A percentile compares a stretch with the other conserved stretches of the same genome.
These are phyloP conservation scores for Thamnaconus septentrionalis DNA, from an alignment of 2,113 vertebrate species.

Conservation along the genomic window DNA sequence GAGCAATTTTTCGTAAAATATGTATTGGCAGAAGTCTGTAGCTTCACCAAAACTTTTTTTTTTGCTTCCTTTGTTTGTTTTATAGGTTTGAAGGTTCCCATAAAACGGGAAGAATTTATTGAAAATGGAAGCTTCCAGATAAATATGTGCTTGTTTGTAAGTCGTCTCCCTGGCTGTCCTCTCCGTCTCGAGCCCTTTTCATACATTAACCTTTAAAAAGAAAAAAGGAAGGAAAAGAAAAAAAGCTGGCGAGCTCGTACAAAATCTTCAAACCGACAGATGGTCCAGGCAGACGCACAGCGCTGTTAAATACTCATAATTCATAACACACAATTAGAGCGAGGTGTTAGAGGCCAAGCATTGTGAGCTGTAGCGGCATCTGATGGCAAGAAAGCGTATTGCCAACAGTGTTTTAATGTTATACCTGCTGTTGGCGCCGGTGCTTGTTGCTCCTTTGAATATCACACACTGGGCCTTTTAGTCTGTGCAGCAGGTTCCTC, in stretches of 20 bases:
- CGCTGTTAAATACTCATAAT: conserved; percentile 19
- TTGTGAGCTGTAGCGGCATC: conserved; percentile 30
- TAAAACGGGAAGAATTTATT: too few relatives aligned
- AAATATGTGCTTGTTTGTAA: neutral
- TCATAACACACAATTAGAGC: conserved; percentile 14
- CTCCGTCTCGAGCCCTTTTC: neutral
- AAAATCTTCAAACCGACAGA: conserved; percentile 25
- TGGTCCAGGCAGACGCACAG: conserved; percentile 17
- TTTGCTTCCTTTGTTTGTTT: too few relatives aligned
- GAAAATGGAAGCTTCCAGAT: neutral
- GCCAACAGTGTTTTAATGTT: conserved; percentile 11
- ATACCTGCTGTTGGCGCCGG: too few relatives aligned
- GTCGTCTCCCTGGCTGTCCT: neutral
- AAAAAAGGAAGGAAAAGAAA: neutral
- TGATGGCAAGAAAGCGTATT: conserved; percentile 35
- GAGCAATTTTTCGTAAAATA: too few relatives aligned
- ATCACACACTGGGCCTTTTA: too few relatives aligned
- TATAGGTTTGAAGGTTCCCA: too few relatives aligned
- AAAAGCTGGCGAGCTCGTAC: too few relatives aligned
- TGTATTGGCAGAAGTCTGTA: too few relatives aligned
- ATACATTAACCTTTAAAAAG: conserved; percentile 12
- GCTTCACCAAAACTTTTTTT: too few relatives aligned
- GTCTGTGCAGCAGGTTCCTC: too few relatives aligned
- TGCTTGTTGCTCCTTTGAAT: too few relatives aligned
- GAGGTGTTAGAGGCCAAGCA: conserved; percentile 1